Evolutionary conservation across 2,888 invertebrate genomes (phyloP).

Genomic region (Trilocha varians): DNA sequence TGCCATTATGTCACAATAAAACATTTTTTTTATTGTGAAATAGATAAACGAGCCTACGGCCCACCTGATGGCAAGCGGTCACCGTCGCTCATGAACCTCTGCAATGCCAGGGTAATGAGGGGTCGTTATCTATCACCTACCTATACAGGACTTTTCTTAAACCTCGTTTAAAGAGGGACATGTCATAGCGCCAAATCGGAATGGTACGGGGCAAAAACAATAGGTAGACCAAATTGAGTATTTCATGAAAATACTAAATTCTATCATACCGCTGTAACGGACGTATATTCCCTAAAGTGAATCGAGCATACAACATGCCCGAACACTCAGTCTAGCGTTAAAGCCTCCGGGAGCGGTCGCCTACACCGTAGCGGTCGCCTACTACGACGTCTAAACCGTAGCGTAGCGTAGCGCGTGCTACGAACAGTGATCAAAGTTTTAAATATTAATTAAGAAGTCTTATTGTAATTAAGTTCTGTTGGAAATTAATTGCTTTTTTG

Average conservation of each 20-base stretch:
- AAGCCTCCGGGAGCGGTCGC: slow-evolving; percentile 34
- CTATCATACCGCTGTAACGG: background rate
- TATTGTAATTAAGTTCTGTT: background rate
- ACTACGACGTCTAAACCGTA: no score
- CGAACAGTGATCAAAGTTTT: slow-evolving; percentile 13
- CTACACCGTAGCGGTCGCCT: slow-evolving; percentile 42
- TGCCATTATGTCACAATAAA: no score
- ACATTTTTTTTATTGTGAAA: no score
- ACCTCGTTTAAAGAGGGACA: no score
- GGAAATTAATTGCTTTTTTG: no score
- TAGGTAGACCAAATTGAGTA: background rate
- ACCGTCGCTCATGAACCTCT: no score
- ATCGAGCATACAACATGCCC: slow-evolving; percentile 5
- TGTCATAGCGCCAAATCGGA: no score
- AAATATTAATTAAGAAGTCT: slow-evolving; percentile 5
- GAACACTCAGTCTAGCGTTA: slow-evolving; percentile 37
- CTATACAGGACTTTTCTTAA: no score
- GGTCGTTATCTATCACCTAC: no score
- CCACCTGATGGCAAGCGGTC: no score
- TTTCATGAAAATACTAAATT: background rate
- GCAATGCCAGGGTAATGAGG: no score
- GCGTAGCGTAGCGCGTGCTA: slow-evolving; percentile 19
- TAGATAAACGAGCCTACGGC: no score
- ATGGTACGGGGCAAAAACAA: background rate
- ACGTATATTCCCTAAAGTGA: slow-evolving; percentile 3